These are phyloP conservation scores for Myathropa florea DNA, from an alignment of 2,888 invertebrate genomes.

Conservation along the genomic window DNA sequence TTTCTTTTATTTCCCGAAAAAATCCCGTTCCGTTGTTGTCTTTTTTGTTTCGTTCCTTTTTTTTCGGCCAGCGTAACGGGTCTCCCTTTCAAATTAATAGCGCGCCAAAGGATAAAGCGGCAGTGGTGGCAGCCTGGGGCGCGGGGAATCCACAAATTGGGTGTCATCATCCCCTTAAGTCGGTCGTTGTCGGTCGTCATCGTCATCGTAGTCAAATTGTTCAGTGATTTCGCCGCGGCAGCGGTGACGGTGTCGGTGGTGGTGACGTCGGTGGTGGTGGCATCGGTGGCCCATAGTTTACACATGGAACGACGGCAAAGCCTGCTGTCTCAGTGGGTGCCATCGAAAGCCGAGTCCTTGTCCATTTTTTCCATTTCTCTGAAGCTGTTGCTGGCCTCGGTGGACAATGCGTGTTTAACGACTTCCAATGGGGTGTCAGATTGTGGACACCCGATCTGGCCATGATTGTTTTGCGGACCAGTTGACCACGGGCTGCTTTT, in stretches of 20 bases:
- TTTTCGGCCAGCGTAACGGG: slow-evolving; percentile 15
- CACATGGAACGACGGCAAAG: slow-evolving; percentile 16
- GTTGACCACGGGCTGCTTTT: slow-evolving; percentile 21
- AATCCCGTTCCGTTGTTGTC: neutral
- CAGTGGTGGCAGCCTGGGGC: slow-evolving; percentile 5
- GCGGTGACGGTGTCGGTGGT: slow-evolving; percentile 13
- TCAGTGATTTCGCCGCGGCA: slow-evolving; percentile 66
- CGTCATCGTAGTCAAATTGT: slow-evolving; percentile 67
- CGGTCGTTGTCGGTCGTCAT: slow-evolving; percentile 62
- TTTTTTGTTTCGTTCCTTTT: neutral
- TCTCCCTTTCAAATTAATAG: slow-evolving; percentile 65
- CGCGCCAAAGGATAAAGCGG: slow-evolving; percentile 5
- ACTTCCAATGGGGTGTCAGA: slow-evolving; percentile 72
- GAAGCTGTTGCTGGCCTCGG: slow-evolving; percentile 64
- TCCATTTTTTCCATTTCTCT: slow-evolving; percentile 22
- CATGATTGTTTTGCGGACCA: slow-evolving; percentile 58
- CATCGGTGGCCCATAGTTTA: slow-evolving; percentile 51
- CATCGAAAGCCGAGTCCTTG: slow-evolving; percentile 29
- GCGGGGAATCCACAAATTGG: slow-evolving; percentile 67
- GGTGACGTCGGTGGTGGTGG: too few relatives aligned
- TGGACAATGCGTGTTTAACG: slow-evolving; percentile 71
- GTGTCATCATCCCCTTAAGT: slow-evolving; percentile 71
- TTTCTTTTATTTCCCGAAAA: slow-evolving; percentile 62
- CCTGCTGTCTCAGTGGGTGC: neutral
- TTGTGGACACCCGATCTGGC: slow-evolving; percentile 70